Conservation (phyloP, 2,797 vertebrate genomes). For the Hybognathus amarus region DNA sequence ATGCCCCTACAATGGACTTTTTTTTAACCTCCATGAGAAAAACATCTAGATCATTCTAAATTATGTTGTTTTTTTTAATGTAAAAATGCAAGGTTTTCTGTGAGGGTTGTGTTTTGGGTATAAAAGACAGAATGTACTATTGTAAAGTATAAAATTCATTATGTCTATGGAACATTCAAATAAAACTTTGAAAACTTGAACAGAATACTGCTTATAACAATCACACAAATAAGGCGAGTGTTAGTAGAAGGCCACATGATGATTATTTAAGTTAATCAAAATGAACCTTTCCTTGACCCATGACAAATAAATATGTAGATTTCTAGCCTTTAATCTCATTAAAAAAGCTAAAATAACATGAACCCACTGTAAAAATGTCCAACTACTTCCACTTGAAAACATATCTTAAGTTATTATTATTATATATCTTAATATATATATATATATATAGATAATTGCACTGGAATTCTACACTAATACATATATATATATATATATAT, state of each 20-base stretch:
- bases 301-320: not conserved
- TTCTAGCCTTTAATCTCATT: too few relatives aligned
- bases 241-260: not conserved
- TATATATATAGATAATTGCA: too few relatives aligned
- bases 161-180: not conserved
- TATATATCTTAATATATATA: too few relatives aligned
- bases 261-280: not conserved
- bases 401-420: too few relatives aligned
- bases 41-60: not conserved
- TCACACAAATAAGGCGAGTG: not conserved
- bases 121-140: not conserved
- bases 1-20: too few relatives aligned
- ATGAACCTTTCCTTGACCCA: not conserved
- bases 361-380: not conserved
- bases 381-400: not conserved
- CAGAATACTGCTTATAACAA: not conserved
- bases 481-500: too few relatives aligned
- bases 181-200: not conserved
- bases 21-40: not conserved
- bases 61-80: not conserved
- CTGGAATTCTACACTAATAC: too few relatives aligned
- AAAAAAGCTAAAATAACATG: not conserved
- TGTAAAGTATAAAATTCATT: not conserved
- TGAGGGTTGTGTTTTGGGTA: not conserved
- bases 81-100: not conserved